Conservation (phyloP, 2,113 vertebrate genomes). For the Dinomys branickii region DNA sequence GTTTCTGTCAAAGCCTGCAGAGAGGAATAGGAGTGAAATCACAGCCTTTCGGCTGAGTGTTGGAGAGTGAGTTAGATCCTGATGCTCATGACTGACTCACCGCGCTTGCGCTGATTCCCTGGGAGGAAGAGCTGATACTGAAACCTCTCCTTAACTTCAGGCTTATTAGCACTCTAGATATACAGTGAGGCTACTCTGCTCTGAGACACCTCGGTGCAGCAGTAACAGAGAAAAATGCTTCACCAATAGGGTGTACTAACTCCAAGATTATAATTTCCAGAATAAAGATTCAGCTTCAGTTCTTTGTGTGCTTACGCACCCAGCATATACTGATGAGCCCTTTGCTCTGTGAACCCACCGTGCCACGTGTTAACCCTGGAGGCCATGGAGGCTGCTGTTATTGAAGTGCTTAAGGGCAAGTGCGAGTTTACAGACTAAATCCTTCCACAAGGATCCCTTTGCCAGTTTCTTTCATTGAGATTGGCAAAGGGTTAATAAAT, state of each 20-base stretch:
- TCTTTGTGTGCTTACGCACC: not conserved
- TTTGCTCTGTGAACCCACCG: not conserved
- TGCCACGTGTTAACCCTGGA: not conserved
- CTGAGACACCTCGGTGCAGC: not conserved
- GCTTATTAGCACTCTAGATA: not conserved
- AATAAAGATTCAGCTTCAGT: not conserved
- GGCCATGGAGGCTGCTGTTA: not conserved
- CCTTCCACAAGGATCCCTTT: not conserved
- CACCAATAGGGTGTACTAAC: not conserved
- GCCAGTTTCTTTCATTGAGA: too few species aligned
- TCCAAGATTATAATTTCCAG: not conserved
- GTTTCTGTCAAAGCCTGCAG: constrained; percentile 41
- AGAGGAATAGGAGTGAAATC: constrained; percentile 38
- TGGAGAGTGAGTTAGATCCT: constrained; percentile 38
- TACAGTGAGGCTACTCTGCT: not conserved
- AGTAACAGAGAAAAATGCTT: not conserved
- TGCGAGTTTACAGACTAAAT: not conserved
- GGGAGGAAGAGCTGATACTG: constrained; percentile 11
- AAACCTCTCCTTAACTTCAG: constrained; percentile 7
- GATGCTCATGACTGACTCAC: not conserved
- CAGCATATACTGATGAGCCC: not conserved
- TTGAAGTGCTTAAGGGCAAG: not conserved
- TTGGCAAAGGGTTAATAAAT: not conserved
- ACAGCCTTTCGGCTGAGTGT: constrained; percentile 39
- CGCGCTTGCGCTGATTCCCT: not conserved